Base-by-base conservation (phyloP, 1,140 invertebrate genomes). In the Bombus affinis region DNA sequence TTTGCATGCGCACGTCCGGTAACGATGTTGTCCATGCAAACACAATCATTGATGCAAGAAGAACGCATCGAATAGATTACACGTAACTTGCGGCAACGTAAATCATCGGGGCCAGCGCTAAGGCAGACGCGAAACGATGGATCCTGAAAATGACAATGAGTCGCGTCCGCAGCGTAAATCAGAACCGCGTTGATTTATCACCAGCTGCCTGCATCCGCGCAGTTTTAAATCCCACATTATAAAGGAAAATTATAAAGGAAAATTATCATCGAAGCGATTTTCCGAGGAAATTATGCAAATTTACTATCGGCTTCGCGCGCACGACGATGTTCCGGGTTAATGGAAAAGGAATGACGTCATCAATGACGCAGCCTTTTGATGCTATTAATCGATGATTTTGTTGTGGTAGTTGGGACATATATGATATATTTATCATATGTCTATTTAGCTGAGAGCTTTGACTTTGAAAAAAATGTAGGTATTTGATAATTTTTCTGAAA, bases 21-120 rank as follows among this genome's bases (percentile, higher is more conserved):
- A 84, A 89, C 88, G 85, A 89, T 86, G 88, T 89, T 89, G 88
- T 83, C 77, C 78, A 70, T 79, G 81, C 81, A 62, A 81, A 86
- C 88, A 83, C 85, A 83, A 89, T 89, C 88, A 86, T 83, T 81
- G 85, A 89, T 83, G 88, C 84, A 86, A 89, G 81, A 89, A 89
- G 88, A 89, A 89, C 62, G 88, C 59, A 89, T 89, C 88, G 82
- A 89, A 89, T 89, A 89, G 88, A 89, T 89, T 89, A 89, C 84
- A 79, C 66, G 76, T 77, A 78, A 83, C 86, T 84, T 65, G 82
- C 81, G 77, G 73, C 84, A 73, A 62, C 74, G 73, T 89, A 89
- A 89, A 89, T 89, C 86, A 89, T 81, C 66, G 71, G 47, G 47
- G 44, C 62, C 39, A 71, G 22, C 47, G 47, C 18, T 53, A 53